Conservation (phyloP, 2,113 vertebrate genomes). For the Furnarius figulus region DNA sequence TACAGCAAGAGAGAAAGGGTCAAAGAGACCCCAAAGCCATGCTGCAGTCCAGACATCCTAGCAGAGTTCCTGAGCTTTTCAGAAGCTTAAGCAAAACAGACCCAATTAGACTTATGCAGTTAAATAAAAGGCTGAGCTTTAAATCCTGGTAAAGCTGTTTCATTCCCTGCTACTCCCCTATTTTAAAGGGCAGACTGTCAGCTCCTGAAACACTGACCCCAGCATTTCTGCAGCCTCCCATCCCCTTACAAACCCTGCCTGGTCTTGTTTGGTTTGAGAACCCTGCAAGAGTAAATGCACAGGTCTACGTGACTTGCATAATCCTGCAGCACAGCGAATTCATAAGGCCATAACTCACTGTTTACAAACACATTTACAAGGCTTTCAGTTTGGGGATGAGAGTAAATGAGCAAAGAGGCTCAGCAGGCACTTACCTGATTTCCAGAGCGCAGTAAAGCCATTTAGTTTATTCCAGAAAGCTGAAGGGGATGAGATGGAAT, state of each 20-base stretch:
- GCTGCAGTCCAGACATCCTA: not conserved
- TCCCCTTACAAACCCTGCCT: not conserved
- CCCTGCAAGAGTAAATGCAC: not conserved
- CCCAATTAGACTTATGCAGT: not conserved
- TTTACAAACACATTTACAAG: conserved; percentile 31
- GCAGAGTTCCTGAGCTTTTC: not conserved
- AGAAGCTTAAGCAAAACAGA: not conserved
- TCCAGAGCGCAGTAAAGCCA: not conserved
- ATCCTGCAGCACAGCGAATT: not conserved
- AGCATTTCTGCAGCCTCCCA: not conserved
- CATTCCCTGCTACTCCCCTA: not conserved
- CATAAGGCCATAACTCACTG: not conserved
- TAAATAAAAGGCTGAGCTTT: not conserved
- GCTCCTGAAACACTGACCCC: not conserved
- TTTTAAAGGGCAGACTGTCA: conserved; percentile 3
- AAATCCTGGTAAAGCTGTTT: not conserved
- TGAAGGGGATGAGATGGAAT: not conserved
- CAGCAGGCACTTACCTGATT: conserved; percentile 1
- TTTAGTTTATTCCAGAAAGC: not conserved
- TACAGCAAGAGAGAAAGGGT: not conserved
- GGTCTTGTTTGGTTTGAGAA: not conserved
- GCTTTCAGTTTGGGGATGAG: not conserved
- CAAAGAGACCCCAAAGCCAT: not conserved
- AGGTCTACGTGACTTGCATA: not conserved
- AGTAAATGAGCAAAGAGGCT: not conserved